Evolutionary conservation across 2,113 vertebrate species (phyloP).

Genomic region (Glaucomys volans): DNA sequence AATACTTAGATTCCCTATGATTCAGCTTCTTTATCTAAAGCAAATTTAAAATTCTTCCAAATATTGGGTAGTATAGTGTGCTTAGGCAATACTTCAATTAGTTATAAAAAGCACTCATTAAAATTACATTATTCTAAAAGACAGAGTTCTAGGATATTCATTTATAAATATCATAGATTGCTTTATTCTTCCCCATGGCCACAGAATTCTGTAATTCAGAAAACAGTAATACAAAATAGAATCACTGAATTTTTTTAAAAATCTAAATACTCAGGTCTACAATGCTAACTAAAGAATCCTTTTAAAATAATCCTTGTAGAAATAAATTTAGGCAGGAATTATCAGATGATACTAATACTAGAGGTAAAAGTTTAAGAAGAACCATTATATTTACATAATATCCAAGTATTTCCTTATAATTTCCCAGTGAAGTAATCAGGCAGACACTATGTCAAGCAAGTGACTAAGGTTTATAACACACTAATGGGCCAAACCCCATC

Average conservation of each 20-base stretch:
- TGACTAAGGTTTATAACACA: neutral
- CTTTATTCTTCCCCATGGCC: neutral
- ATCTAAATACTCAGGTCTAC: neutral
- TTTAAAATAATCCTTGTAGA: neutral
- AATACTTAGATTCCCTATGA: neutral
- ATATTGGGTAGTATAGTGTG: neutral
- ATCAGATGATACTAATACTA: neutral
- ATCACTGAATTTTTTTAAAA: neutral
- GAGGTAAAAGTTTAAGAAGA: neutral
- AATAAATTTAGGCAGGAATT: neutral
- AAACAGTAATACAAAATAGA: neutral
- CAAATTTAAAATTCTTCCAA: neutral
- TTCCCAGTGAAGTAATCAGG: neutral
- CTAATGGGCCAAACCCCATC: neutral
- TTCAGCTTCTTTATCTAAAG: conserved; percentile 32
- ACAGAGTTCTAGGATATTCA: conserved; percentile 1
- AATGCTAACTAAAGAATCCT: neutral
- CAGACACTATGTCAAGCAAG: neutral
- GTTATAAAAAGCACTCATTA: neutral
- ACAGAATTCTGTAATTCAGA: neutral
- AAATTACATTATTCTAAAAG: conserved; percentile 9
- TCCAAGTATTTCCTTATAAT: neutral
- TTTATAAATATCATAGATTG: neutral
- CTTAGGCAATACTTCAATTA: neutral
- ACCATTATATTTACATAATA: neutral